Evolutionary conservation across 2,797 vertebrate genomes (phyloP), one percentile per base, ranked within the genome.

Genomic region (Anomalospiza imberbis): DNA sequence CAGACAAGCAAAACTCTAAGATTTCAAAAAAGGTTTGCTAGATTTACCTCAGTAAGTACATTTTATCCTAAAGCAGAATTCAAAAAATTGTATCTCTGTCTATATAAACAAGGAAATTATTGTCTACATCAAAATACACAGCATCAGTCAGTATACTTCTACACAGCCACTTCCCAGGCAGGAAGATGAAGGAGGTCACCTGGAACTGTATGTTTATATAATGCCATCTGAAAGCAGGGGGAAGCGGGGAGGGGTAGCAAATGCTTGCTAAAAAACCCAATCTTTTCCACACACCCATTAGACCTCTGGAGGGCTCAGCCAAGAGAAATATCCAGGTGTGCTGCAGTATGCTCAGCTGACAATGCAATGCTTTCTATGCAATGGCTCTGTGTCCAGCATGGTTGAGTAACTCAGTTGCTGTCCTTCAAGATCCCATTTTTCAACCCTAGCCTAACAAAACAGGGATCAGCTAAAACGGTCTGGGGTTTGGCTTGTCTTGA

Each of bases 221-320:
- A 58, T 10, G 15, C 3, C 58, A 58, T 9, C 5, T 81, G 47
- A 42, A 66, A 81, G 19, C 47, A 48, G 10, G 6, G 12, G 1
- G 29, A 68, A 26, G 10, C 0, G 2, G 3, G 3, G 1, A 24
- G 4, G 4, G 16, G 7, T 2, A 17, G 19, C 2, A 66, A 88
- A 51, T 21, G 5, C 7, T 47, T 68, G n/a, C 22, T 28, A 13
- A 25, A 48, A 60, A 20, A 18, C 3, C 7, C 18, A 51, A 2
- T 47, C 10, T 75, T 89, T 54, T 34, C 42, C 16, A 55, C 28
- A 44, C 26, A 42, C 9, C 21, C 10, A 21, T 29, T 42, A n/a
- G 15, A 70, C 31, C 13, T 66, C 44, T 13, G 5, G 24, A 75
- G 28, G 4, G 10, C 19, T 75, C 67, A 48, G n/a, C 11, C 58